Base-by-base conservation (phyloP, 2,113 vertebrate species). In the Hystrix cristata region DNA sequence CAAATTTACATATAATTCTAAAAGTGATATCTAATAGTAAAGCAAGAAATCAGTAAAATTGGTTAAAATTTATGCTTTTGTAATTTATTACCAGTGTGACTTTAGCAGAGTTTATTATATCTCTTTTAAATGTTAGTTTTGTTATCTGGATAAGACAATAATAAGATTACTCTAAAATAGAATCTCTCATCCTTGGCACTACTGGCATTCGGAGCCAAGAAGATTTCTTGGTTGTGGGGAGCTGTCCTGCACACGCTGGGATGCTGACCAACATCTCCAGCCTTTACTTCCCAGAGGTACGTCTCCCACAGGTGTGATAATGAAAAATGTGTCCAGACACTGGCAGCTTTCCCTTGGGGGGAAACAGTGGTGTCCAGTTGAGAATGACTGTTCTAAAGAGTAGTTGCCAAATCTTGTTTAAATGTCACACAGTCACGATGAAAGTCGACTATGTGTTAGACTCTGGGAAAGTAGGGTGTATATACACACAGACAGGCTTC, bases 1-100 rank as follows among this genome's bases (percentile, higher is more conserved):
- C 12, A 86, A 74, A 96, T 95, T 87, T 89, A 53, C 74, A 93
- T 89, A 31, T 65, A 79, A 89, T 79, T 87, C 69, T 94, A 29
- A 90, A 97, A 78, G 15, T 59, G 9, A 29, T 51, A 31, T 3
- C 16, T 71, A 90, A 95, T 53, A 85, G n/a, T 91, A 7, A 9
- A 86, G 72, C 9, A 92, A 46, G 4, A 93, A 95, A 95, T 79
- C 6, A 93, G 53, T 78, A 92, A 91, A 83, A 19, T 53, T 85
- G 34, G 34, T n/a, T 92, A 92, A 94, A 92, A 79, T 53, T 14
- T 78, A 64, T 62, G 43, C 48, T 78, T 91, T 55, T 90, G 2
- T 65, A 85, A 78, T 87, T 76, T 85, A 64, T 90, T 48, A 72
- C 21, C 31, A 21, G 23, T 34, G 59, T 90, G 38, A 59, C 8